Conservation (phyloP, 2,113 vertebrate species). For the Phrynocephalus versicolor region DNA sequence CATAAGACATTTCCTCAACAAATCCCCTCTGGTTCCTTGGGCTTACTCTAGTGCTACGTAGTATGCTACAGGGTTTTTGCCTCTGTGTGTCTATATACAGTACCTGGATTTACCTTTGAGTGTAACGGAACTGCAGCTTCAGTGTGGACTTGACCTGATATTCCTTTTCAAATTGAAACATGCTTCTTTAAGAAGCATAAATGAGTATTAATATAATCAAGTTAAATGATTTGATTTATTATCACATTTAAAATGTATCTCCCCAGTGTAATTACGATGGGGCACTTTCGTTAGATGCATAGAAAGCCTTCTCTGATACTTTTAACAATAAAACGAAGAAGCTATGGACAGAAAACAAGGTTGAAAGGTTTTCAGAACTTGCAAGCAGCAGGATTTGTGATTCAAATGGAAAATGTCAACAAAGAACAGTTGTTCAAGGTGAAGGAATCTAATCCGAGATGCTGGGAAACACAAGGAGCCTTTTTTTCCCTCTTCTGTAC, state of each 20-base stretch:
- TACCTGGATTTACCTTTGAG: too few species aligned
- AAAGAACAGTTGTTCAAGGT: neutral
- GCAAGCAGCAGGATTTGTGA: neutral
- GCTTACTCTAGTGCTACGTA: too few species aligned
- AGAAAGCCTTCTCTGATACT: neutral
- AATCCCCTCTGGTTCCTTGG: too few species aligned
- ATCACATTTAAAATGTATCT: neutral
- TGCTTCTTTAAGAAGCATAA: neutral
- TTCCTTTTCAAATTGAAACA: neutral
- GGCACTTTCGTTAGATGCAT: neutral
- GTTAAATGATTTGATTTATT: neutral
- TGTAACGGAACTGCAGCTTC: neutral
- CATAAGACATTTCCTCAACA: too few species aligned
- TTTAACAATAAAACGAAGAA: neutral
- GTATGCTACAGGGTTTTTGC: too few species aligned
- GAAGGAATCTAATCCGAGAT: neutral
- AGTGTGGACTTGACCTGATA: neutral
- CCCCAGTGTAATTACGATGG: neutral
- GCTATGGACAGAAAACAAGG: neutral
- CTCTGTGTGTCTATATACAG: too few species aligned
- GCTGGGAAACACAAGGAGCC: neutral
- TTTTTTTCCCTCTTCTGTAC: neutral
- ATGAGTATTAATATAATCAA: neutral
- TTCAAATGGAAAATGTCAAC: neutral
- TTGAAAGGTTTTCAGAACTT: neutral